Evolutionary conservation across 2,113 vertebrate species (phyloP), one percentile per base, ranked within the genome.

Genomic region (Syrmaticus mikado): DNA sequence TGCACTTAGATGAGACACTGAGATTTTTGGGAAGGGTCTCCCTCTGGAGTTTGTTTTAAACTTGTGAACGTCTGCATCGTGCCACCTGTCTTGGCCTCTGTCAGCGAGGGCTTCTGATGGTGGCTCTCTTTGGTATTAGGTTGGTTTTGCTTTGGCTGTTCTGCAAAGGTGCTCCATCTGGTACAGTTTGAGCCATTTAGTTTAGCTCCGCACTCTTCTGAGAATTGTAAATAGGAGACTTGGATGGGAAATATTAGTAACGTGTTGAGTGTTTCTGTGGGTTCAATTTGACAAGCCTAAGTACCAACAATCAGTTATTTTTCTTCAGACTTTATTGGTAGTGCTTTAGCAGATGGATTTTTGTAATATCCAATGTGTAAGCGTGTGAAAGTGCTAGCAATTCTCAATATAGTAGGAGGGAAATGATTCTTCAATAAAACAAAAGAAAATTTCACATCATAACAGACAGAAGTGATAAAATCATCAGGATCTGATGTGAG

Each of bases 211-310:
- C 9, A 18, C 53, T 57, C 53, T 57, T 57, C 30, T 32, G 53
- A 57, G 53, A 30, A 15, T 30, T 32, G 30, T 32, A 57, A 57
- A 11, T 57, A 57, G 53, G 53, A 57, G 53, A 57, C 30, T 95
- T 87, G 87, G 79, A 71, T 94, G 91, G 89, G 91, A 96, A 94
- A 65, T 94, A 83, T 90, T 94, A 95, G 92, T 95, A 94, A 14
- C 6, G 8, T 78, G 91, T 92, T 0, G 30, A 85, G 75, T 85
- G 32, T 65, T 88, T 90, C 38, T 68, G 4, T 38, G 53, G 72
- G 17, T 27, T 75, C 52, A 68, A 75, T 95, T 91, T 92, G 75
- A 77, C 92, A 95, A 85, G 67, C 61, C 45, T 55, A 27, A 62
- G 27, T 64, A 67, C 52, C 75, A 67, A 53, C 81, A 90, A 60